A percentile compares a stretch with the other conserved stretches of the same genome.
Evolutionary conservation across 2,888 invertebrate species (phyloP).

Genomic region (Lithophane socia): DNA sequence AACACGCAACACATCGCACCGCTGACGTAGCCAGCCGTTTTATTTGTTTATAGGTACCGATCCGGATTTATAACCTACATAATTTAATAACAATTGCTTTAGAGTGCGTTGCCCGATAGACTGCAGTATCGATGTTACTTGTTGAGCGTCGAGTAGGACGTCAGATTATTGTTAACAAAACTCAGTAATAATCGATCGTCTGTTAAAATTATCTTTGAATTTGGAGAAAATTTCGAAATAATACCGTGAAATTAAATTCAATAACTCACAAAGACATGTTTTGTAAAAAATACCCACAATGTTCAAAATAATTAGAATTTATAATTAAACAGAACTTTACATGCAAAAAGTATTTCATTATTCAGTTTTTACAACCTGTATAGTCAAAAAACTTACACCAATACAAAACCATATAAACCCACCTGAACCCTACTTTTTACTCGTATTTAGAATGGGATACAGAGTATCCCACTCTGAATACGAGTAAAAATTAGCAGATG

Average conservation of each 20-base stretch:
- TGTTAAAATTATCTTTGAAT: not conserved
- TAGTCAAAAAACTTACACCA: not conserved
- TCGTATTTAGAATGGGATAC: too few species aligned
- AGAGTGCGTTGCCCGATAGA: slow-evolving; percentile 57
- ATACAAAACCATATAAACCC: not conserved
- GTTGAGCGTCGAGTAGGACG: slow-evolving; percentile 30
- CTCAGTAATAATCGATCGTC: not conserved
- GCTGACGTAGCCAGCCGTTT: slow-evolving; percentile 59
- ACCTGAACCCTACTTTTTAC: too few species aligned
- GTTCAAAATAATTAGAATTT: not conserved
- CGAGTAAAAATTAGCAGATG: not conserved
- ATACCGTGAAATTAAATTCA: not conserved
- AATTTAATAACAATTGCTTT: slow-evolving; percentile 58
- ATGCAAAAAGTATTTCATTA: not conserved
- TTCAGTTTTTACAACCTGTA: not conserved
- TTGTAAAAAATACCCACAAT: not conserved
- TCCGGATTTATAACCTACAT: slow-evolving; percentile 68
- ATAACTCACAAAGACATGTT: not conserved
- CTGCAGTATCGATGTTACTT: slow-evolving; percentile 42
- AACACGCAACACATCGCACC: slow-evolving; percentile 66
- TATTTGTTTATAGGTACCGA: slow-evolving; percentile 65
- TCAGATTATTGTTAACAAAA: slow-evolving; percentile 20
- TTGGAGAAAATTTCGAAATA: not conserved
- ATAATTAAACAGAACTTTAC: too few species aligned
- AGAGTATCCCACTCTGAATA: not conserved